phyloP scores from a whole-genome alignment of 2,888 invertebrate genomes.

The Tiliacea aurago region DNA sequence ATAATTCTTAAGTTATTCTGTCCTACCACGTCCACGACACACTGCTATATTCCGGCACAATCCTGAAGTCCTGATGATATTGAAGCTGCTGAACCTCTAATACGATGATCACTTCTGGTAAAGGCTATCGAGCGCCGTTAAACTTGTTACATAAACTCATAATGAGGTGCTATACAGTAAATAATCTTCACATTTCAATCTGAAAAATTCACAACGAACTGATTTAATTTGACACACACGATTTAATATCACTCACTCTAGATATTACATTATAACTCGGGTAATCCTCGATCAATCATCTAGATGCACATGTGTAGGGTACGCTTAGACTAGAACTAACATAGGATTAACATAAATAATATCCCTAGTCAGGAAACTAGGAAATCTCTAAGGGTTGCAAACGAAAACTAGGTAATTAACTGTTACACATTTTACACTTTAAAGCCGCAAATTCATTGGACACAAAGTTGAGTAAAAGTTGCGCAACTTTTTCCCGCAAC shows the following conservation, averaged over 20 bases:
- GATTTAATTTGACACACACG: background rate
- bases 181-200: background rate
- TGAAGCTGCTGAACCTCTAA: no score
- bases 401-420: constrained; percentile 8
- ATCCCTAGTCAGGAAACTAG: constrained; percentile 15
- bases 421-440: background rate
- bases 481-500: background rate
- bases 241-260: constrained; percentile 21
- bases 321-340: constrained; percentile 30
- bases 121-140: no score
- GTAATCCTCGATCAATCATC: constrained; percentile 52
- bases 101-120: no score
- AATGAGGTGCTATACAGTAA: background rate
- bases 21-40: no score
- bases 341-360: constrained; percentile 50
- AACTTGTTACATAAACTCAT: no score
- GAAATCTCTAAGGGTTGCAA: constrained; percentile 5
- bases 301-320: constrained; percentile 18
- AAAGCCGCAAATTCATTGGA: background rate
- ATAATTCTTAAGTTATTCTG: no score
- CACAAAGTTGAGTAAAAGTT: background rate
- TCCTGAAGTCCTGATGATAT: no score
- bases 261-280: constrained; percentile 10
- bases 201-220: background rate
- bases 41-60: no score